Evolutionary conservation across 2,797 vertebrate species (phyloP).

Genomic region (Neopelma chrysocephalum): DNA sequence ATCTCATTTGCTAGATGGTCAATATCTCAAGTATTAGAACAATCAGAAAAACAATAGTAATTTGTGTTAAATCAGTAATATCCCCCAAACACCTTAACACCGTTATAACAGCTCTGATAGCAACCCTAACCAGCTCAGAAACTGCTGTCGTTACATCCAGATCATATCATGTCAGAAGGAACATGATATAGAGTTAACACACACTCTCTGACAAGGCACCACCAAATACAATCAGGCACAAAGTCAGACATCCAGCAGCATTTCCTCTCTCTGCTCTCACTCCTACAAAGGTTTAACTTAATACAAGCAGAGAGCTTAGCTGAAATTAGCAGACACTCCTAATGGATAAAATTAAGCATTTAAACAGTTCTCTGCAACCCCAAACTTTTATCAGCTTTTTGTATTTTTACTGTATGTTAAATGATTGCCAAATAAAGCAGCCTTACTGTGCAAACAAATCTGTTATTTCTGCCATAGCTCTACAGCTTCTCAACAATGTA

Average conservation of each 20-base stretch:
- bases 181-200: not conserved
- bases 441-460: not conserved
- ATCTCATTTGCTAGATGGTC: not conserved
- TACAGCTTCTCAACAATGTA: not conserved
- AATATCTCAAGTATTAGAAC: not conserved
- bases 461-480: not conserved
- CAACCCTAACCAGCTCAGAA: not conserved
- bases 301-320: not conserved
- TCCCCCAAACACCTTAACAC: not conserved
- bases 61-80: not conserved
- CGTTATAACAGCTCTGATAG: not conserved
- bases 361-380: not conserved
- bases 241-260: not conserved
- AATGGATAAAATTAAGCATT: not conserved
- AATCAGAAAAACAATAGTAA: not conserved
- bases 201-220: not conserved
- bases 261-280: not conserved
- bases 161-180: not conserved
- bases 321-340: not conserved
- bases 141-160: not conserved
- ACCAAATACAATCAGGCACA: not conserved
- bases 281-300: not conserved
- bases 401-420: not conserved
- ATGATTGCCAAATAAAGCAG: not conserved
- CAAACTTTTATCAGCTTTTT: not conserved